These are phyloP conservation scores for Elymnias hypermnestra DNA, from an alignment of 1,140 invertebrate genomes.

Conservation along the genomic window DNA sequence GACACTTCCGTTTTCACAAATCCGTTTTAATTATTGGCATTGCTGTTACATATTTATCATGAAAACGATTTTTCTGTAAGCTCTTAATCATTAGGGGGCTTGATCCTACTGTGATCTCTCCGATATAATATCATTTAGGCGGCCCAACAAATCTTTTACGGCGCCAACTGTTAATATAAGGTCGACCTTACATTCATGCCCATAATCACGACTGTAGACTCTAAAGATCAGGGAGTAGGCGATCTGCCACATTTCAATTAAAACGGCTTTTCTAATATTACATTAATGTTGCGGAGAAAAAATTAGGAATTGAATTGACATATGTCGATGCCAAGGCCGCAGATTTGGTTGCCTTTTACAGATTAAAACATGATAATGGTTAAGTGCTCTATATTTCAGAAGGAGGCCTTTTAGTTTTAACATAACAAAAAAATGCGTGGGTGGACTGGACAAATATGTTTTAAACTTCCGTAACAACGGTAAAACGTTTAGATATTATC, in stretches of 20 bases:
- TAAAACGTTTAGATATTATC: not conserved
- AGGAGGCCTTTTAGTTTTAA: constrained; percentile 4
- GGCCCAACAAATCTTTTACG: constrained; percentile 42
- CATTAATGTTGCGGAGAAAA: constrained; percentile 26
- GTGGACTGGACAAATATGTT: not conserved
- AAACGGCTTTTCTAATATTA: constrained; percentile 17
- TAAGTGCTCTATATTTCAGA: constrained; percentile 3
- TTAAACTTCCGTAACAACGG: not conserved
- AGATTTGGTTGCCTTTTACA: constrained; percentile 4
- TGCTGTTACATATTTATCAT: no score
- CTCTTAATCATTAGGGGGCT: not conserved
- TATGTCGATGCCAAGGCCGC: constrained; percentile 20
- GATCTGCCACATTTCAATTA: constrained; percentile 65
- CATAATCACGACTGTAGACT: constrained; percentile 46
- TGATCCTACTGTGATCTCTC: not conserved
- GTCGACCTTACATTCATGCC: constrained; percentile 62
- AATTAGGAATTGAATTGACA: constrained; percentile 25
- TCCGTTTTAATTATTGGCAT: no score
- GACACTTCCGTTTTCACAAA: no score
- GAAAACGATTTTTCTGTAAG: no score
- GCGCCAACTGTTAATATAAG: constrained; percentile 57
- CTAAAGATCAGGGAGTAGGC: constrained; percentile 61
- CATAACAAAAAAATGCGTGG: constrained; percentile 3
- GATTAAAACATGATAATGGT: constrained; percentile 17
- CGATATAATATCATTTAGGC: constrained; percentile 23